Evolutionary conservation across 1,140 invertebrate species (phyloP).

Genomic region (Popillia japonica): DNA sequence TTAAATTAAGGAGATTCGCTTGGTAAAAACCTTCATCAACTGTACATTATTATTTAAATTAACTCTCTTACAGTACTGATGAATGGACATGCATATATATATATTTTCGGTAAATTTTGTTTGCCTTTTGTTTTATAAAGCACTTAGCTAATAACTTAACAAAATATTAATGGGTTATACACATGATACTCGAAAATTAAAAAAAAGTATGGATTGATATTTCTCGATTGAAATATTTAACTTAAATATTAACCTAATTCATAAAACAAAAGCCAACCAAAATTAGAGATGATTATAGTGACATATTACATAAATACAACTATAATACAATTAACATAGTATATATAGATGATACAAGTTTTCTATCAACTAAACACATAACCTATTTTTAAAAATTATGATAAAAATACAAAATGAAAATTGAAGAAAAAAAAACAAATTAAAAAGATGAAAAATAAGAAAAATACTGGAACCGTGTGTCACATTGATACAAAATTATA

Average conservation of each 20-base stretch:
- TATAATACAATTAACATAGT: conserved; percentile 53
- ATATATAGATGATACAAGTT: conserved; percentile 37
- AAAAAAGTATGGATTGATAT: conserved; percentile 3
- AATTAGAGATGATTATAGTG: conserved; percentile 36
- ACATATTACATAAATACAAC: conserved; percentile 56
- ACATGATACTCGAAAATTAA: conserved; percentile 12
- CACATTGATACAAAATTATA: conserved; percentile 39
- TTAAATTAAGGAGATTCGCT: conserved; percentile 42
- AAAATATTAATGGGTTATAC: neutral
- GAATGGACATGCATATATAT: conserved; percentile 36
- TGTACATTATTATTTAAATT: conserved; percentile 42
- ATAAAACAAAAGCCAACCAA: conserved; percentile 53
- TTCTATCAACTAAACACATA: conserved; percentile 41
- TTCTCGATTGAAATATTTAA: conserved; percentile 1
- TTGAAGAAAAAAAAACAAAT: conserved; percentile 40
- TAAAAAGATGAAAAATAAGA: conserved; percentile 42
- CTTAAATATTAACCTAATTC: conserved; percentile 30
- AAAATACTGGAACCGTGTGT: conserved; percentile 52
- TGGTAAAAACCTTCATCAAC: conserved; percentile 39
- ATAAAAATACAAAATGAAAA: conserved; percentile 45
- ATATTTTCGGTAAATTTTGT: conserved; percentile 35
- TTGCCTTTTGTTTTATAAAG: conserved; percentile 37
- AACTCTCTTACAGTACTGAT: conserved; percentile 25
- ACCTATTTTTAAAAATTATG: conserved; percentile 29
- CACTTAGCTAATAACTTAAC: conserved; percentile 20